A percentile compares a stretch with the other conserved stretches of the same genome.
Evolutionary conservation across 2,797 vertebrate species (phyloP).

Genomic region (Sparus aurata): DNA sequence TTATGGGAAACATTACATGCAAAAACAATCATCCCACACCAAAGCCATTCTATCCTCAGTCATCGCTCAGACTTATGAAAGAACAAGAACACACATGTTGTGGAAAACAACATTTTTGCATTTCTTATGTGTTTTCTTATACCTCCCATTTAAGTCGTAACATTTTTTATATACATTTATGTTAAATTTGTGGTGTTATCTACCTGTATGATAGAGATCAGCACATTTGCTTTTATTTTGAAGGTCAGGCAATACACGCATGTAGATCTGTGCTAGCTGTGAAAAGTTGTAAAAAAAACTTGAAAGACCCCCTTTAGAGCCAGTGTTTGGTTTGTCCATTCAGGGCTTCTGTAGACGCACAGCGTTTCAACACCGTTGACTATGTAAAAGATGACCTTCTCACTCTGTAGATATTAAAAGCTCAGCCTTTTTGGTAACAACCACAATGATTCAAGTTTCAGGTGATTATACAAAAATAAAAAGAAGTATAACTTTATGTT

Average conservation of each 20-base stretch:
- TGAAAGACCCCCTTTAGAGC: too few species aligned
- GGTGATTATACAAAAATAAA: too few species aligned
- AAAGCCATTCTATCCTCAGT: slow-evolving; percentile 10
- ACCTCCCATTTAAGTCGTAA: background rate
- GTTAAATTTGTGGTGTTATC: background rate
- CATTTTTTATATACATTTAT: background rate
- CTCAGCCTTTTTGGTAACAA: background rate
- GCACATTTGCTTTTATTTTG: background rate
- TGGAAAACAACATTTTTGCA: background rate
- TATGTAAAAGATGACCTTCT: too few species aligned
- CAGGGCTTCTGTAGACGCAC: too few species aligned
- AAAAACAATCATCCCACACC: background rate
- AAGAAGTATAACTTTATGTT: too few species aligned
- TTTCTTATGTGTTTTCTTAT: background rate
- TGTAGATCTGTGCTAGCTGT: too few species aligned
- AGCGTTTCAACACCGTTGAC: too few species aligned
- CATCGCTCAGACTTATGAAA: slow-evolving; percentile 13
- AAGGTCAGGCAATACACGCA: too few species aligned
- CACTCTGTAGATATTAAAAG: too few species aligned
- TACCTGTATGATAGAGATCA: background rate
- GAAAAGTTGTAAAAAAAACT: too few species aligned
- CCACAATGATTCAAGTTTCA: too few species aligned
- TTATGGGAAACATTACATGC: background rate
- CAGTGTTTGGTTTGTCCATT: too few species aligned
- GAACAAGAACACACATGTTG: background rate